Conservation (phyloP, 2,113 vertebrate species). For the Salvelinus alpinus region DNA sequence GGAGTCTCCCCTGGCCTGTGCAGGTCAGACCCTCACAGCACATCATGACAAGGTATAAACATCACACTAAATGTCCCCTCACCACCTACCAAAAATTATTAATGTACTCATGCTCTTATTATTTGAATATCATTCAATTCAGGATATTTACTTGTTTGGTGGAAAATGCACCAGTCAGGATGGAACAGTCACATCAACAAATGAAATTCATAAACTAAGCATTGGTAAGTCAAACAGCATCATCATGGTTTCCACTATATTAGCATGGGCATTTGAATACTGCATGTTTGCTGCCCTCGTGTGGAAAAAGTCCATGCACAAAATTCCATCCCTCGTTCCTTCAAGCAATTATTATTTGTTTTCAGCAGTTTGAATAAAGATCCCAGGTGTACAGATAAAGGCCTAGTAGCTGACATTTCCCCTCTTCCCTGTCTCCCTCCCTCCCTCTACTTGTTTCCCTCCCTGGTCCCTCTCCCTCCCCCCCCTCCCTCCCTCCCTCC, state of each 20-base stretch:
- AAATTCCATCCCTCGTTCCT: background rate
- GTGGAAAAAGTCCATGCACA: background rate
- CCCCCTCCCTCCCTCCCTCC: no score
- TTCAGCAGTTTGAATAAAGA: no score
- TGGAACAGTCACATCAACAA: conserved; percentile 48
- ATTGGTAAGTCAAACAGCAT: conserved; percentile 51
- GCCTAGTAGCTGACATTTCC: background rate
- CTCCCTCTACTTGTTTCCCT: conserved; percentile 51
- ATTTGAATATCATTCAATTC: conserved; percentile 12
- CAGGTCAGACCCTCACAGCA: conserved; percentile 62
- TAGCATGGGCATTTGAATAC: background rate
- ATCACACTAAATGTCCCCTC: no score
- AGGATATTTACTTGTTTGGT: conserved; percentile 78
- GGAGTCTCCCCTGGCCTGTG: conserved; percentile 64
- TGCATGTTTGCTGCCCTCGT: background rate
- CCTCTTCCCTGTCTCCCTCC: background rate
- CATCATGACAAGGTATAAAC: conserved; percentile 70
- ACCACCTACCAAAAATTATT: background rate
- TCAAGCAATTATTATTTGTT: background rate
- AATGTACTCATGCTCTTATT: background rate
- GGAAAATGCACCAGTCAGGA: conserved; percentile 55
- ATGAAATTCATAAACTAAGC: conserved; percentile 75
- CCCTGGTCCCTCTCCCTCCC: no score
- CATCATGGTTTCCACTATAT: background rate
- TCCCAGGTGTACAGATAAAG: background rate